phyloP scores from a whole-genome alignment of 2,888 invertebrate genomes.

The Platypus cylindrus region DNA sequence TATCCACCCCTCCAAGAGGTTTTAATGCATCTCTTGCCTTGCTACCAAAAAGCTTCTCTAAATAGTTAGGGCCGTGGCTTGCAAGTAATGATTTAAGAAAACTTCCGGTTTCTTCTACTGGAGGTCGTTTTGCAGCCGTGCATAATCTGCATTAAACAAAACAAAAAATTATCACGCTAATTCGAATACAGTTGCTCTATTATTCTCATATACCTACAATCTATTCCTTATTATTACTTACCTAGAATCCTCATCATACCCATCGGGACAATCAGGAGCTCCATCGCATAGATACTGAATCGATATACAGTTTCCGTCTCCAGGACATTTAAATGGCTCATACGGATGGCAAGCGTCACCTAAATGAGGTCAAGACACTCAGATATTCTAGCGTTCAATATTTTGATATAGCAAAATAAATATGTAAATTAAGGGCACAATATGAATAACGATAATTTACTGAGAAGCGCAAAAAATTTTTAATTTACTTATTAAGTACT shows the following conservation, averaged over 20 bases:
- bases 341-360: slow-evolving; percentile 79
- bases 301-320: slow-evolving; percentile 86
- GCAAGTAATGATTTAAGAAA: slow-evolving; percentile 88
- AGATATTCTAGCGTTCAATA: too few species aligned
- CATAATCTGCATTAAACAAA: slow-evolving; percentile 50
- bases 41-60: slow-evolving; percentile 90
- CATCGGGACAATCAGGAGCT: slow-evolving; percentile 86
- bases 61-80: slow-evolving; percentile 91
- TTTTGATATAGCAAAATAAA: too few species aligned
- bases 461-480: too few species aligned
- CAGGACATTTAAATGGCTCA: slow-evolving; percentile 93
- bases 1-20: slow-evolving; percentile 87
- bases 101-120: slow-evolving; percentile 91
- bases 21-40: slow-evolving; percentile 86
- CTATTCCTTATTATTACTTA: too few species aligned
- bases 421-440: too few species aligned
- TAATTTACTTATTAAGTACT: too few species aligned
- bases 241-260: slow-evolving; percentile 83
- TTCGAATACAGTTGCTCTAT: not conserved
- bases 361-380: too few species aligned
- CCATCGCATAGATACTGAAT: slow-evolving; percentile 95
- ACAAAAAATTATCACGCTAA: not conserved
- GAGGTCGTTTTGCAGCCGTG: slow-evolving; percentile 92
- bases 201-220: too few species aligned
- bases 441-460: too few species aligned